A percentile compares a stretch with the other conserved stretches of the same genome.
Evolutionary conservation across 2,797 vertebrate species (phyloP).

Genomic region (Monodelphis domestica): DNA sequence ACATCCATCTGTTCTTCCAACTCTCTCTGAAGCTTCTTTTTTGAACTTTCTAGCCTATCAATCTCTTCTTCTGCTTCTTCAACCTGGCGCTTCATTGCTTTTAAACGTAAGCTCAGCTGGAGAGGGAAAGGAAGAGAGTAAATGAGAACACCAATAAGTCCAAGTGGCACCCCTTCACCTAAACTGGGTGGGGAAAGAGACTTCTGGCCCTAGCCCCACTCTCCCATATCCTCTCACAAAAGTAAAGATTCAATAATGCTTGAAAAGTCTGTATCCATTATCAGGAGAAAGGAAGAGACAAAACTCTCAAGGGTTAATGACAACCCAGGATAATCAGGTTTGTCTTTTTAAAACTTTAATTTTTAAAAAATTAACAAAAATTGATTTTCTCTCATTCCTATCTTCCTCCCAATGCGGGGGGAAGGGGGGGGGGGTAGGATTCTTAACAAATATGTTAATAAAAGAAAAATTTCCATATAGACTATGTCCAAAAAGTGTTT

Average conservation of each 20-base stretch:
- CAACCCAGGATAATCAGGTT: neutral
- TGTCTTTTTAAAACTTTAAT: neutral
- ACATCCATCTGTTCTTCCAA: slow-evolving; percentile 95
- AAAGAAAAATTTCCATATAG: neutral
- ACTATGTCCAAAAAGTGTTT: neutral
- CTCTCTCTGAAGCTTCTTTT: slow-evolving; percentile 97
- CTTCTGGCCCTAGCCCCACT: neutral
- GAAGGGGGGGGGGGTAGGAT: neutral
- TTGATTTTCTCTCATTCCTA: neutral
- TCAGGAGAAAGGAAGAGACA: neutral
- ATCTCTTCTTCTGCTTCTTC: slow-evolving; percentile 98
- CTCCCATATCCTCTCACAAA: neutral
- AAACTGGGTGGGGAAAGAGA: fast-evolving
- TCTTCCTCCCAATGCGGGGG: neutral
- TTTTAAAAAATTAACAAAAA: neutral
- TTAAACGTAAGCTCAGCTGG: slow-evolving; percentile 95
- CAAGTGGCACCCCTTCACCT: neutral
- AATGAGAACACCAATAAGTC: neutral
- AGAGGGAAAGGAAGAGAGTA: neutral
- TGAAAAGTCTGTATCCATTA: neutral
- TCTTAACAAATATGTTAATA: neutral
- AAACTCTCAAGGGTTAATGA: neutral
- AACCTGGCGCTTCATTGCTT: slow-evolving; percentile 97
- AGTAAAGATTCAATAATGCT: neutral
- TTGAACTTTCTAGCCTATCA: slow-evolving; percentile 93